Evolutionary conservation across 2,797 vertebrate species (phyloP), one percentile per base, ranked within the genome.

Genomic region (Hypotaenidia philippensis): DNA sequence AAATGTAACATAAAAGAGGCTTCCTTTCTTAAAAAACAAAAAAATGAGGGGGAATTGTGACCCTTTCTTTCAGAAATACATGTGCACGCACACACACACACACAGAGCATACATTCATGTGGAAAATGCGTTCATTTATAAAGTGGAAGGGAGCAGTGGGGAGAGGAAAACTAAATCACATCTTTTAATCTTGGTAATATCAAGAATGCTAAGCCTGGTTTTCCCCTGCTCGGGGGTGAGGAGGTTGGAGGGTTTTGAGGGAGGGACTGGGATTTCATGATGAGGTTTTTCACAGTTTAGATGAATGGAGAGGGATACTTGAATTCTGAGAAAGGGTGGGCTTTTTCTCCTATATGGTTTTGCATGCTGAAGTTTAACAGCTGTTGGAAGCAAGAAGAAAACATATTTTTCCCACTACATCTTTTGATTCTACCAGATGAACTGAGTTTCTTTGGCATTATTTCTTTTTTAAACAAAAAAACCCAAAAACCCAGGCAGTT

Each of bases 311-410:
- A 56, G 23, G 29, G 44, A 76, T 60, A 56, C 15, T 26, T 49
- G 44, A 64, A 78, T 86, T 93, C 86, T 64, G 78, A 60, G 66
- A 64, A 83, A 76, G 29, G 6, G 1, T 0, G 14, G 14, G 26
- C 18, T 52, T 52, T 52, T 38, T 40, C 34, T 55, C 27, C 47
- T 49, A 25, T 59, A 50, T 47, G 49, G 44, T 79, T 94, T 84
- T 91, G 20, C 63, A 57, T 66, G 63, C 59, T 94, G 74, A 89
- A 94, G 66, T 93, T 92, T 86, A 94, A 87, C 89, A 96, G 91
- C 91, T 94, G 85, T 82, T 96, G 60, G n/a, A 59, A 93, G 44
- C 56, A 91, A 88, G 83, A 82, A 74, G 50, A 90, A 94, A 95
- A 89, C 44, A 74, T 90, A 56, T 82, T 94, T 96, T 93, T 61